Base-by-base conservation (phyloP, 2,888 invertebrate species). In the Tigriopus californicus region DNA sequence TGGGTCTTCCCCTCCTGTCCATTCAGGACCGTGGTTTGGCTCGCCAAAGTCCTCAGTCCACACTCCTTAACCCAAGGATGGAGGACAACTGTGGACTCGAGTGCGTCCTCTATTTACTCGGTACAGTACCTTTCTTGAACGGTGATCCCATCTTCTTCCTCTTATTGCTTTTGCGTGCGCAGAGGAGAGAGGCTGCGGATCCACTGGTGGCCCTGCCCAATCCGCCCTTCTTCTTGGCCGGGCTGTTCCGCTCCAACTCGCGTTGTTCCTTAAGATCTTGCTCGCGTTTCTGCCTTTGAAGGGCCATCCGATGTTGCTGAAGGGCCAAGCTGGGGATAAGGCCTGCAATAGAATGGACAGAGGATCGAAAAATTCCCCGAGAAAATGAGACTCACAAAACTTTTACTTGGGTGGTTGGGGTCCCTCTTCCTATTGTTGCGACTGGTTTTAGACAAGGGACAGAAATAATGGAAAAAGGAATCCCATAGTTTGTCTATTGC, bases 321-420 rank as follows among this genome's bases (percentile, higher is more conserved):
- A 97, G 97, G 62, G 85, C 81, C 73, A 87, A 85, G 74, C 91
- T 92, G 65, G 98, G 98, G 69, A 98, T 88, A 67, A 98, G 80
- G 47, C 98, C 97, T 60, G 94, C 94, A 65, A 95, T 77, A 33
- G 85, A 82, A 75, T 94, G 91, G 33, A 33, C 33, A 33, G 33
- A 33, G 33, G 33, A 73, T 90, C 90, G 71, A 95, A 92, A 71
- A 95, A 95, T 6, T 91, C 94, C 71, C 94, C 92, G 8, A 33
- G 33, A 33, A 33, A 33, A 33, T 33, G 33, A 33, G 33, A 33
- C 33, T 33, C 4, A 33, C 33, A 33, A n/a, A 33, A 33, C 33
- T 33, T 33, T 33, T 33, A 33, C 33, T 33, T 8, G 33, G n/a
- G 33, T 33, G 33, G 33, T 33, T 33, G 33, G n/a, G n/a, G 33